Evolutionary conservation across 1,140 invertebrate genomes (phyloP), one percentile per base, ranked within the genome.

Genomic region (Lanistes nyassanus): DNA sequence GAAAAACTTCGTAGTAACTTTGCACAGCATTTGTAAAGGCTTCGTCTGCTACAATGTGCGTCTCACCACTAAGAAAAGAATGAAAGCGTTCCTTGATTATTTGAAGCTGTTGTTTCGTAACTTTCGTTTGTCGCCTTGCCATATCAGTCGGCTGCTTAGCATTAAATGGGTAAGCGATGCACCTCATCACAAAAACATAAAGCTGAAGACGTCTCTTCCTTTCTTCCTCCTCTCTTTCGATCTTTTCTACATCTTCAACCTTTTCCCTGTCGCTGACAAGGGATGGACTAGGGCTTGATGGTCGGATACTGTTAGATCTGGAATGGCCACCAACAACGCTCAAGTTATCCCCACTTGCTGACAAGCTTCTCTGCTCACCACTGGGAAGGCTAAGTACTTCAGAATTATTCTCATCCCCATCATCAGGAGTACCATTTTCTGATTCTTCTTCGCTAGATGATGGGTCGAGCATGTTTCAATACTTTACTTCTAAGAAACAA

Each of bases 1-100:
- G 91, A 91, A 99, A 99, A 56, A 98, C 96, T 88, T 99, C 98
- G 88, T 93, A 94, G 91, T 99, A 99, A 85, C 94, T 97, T 88
- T 99, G 96, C 53, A 99, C 96, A 31, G 98, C 97, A 90, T 99
- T 99, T 88, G 97, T 97, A 88, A 99, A 99, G 72, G 98, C 98
- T 90, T 99, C 98, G 89, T 99, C 98, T 21, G 97, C 97, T 90
- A 98, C 94, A 86, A 99, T 99, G 69, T 84, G 84, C 7, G 96
- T 98, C 89, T 99, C 98, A 26, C 98, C 92, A 79, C 89, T 91
- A 23, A 93, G 83, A 83, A 93, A 93, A 39, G 89, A 95, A 92
- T 97, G 95, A 92, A 99, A 99, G 86, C 97, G 92, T 84, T 95
- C 95, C 89, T 95, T 96, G 80, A 99, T 97, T 62, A 95, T 95